phyloP scores from a whole-genome alignment of 2,888 invertebrate species.

The Eledone cirrhosa region DNA sequence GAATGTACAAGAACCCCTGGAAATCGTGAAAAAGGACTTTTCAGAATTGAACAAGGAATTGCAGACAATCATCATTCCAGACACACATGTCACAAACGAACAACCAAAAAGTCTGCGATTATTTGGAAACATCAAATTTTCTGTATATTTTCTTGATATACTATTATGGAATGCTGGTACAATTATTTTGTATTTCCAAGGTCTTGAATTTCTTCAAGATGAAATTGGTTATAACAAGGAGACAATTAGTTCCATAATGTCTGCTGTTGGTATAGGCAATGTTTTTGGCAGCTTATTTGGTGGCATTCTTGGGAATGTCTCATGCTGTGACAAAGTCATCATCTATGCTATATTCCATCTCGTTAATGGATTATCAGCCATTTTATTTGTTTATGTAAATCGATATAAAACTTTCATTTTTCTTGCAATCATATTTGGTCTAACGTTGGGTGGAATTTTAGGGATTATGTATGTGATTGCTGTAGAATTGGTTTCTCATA shows the following conservation, averaged over 20 bases:
- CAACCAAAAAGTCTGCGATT: background rate
- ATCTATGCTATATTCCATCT: constrained; percentile 48
- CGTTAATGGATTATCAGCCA: constrained; percentile 40
- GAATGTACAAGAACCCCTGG: background rate
- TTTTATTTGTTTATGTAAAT: constrained; percentile 34
- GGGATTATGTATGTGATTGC: constrained; percentile 55
- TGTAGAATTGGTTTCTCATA: constrained; percentile 49
- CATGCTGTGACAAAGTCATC: constrained; percentile 41
- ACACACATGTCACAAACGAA: background rate
- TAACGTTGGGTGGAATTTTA: constrained; percentile 53
- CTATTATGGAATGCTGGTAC: constrained; percentile 55
- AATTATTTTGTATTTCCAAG: constrained; percentile 47
- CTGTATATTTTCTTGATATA: constrained; percentile 54
- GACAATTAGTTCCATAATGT: constrained; percentile 44
- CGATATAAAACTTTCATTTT: constrained; percentile 14
- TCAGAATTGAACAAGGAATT: background rate
- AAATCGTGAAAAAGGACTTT: background rate
- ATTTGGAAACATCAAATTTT: constrained; percentile 41
- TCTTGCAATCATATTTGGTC: constrained; percentile 40
- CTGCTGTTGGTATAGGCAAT: constrained; percentile 44
- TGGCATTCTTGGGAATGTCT: constrained; percentile 51
- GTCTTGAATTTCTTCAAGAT: constrained; percentile 47
- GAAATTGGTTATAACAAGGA: constrained; percentile 40
- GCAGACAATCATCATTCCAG: constrained; percentile 1
- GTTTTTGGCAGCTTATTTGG: constrained; percentile 52